Percentiles rank a stretch among this genome's conserved stretches.
These are phyloP conservation scores for Eristalis pertinax DNA, from an alignment of 2,888 invertebrate species.

Conservation along the genomic window DNA sequence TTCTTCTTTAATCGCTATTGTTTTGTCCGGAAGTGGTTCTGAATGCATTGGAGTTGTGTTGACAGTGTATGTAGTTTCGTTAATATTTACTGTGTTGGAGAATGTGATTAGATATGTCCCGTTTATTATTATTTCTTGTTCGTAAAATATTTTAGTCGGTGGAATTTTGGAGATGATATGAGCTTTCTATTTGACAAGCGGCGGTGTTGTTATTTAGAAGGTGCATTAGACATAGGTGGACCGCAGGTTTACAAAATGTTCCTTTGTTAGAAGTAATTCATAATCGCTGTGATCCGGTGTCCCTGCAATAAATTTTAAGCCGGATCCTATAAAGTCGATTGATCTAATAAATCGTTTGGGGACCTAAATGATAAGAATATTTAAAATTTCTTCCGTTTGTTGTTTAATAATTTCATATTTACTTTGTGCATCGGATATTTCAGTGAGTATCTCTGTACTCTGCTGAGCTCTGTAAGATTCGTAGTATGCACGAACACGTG, in stretches of 20 bases:
- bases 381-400: conserved; percentile 12
- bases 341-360: conserved; percentile 2
- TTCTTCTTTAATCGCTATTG: neutral
- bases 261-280: conserved; percentile 12
- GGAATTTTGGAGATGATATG: conserved; percentile 10
- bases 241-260: neutral
- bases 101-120: conserved; percentile 9
- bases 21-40: neutral
- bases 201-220: conserved; percentile 8
- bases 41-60: neutral
- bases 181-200: conserved; percentile 3
- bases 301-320: conserved; percentile 7
- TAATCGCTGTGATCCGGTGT: conserved; percentile 1
- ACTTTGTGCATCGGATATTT: neutral
- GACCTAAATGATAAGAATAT: neutral
- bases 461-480: neutral
- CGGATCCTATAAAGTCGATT: conserved; percentile 16
- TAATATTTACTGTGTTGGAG: neutral
- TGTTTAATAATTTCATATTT: conserved; percentile 9
- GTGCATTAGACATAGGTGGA: neutral
- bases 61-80: neutral
- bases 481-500: neutral
- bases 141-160: conserved; percentile 19
- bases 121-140: conserved; percentile 10
- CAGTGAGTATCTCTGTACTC: neutral